Conservation (phyloP, 2,888 invertebrate genomes). For the Diplazon laetatorius region DNA sequence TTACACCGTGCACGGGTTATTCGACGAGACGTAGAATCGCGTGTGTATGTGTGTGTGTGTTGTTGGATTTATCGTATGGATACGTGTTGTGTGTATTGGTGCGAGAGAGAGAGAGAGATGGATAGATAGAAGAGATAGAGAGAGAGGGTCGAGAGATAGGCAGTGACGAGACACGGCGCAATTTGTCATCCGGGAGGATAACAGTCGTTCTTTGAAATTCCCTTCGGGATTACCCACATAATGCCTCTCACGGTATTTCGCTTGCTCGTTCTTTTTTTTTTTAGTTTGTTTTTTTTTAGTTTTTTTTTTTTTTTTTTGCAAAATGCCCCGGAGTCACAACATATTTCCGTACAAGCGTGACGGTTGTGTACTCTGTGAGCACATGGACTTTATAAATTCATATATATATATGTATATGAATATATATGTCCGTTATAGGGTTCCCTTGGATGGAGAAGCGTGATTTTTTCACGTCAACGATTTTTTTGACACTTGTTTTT, state of each 20-base stretch:
- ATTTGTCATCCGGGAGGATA: conserved; percentile 62
- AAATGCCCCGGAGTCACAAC: conserved; percentile 56
- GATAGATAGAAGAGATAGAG: not conserved
- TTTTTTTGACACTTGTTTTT: no score
- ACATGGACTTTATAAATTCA: no score
- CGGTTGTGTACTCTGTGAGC: not conserved
- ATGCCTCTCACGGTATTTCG: no score
- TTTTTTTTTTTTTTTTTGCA: conserved; percentile 26
- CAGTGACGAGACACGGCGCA: conserved; percentile 50
- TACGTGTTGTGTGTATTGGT: conserved; percentile 13
- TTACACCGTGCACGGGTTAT: not conserved
- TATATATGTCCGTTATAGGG: not conserved
- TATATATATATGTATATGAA: conserved; percentile 1
- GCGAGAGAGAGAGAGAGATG: conserved; percentile 21
- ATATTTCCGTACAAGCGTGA: conserved; percentile 15
- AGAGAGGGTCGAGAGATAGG: not conserved
- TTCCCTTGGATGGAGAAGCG: not conserved
- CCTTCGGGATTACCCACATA: conserved; percentile 48
- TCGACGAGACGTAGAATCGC: conserved; percentile 1
- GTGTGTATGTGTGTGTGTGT: no score
- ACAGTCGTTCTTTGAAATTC: conserved; percentile 62
- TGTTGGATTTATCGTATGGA: not conserved
- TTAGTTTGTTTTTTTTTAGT: conserved; percentile 4
- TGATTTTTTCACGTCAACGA: conserved; percentile 12
- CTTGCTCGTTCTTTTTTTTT: conserved; percentile 24